Base-by-base conservation (phyloP, 2,888 invertebrate genomes). In the Notodromas monacha region DNA sequence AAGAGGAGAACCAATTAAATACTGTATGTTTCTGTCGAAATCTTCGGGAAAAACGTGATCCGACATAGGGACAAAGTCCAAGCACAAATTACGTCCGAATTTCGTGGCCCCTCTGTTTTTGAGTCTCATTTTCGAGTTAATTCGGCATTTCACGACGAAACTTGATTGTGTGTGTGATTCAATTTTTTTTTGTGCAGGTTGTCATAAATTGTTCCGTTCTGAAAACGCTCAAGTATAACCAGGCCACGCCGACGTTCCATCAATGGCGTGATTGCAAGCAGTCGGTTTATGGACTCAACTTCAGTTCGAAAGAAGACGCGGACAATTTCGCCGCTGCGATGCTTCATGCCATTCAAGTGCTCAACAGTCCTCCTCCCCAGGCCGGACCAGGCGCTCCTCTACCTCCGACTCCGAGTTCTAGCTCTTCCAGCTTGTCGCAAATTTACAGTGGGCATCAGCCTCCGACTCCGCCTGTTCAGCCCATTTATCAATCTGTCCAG, bases 211-310 rank as follows among this genome's bases (percentile, higher is more conserved):
- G 89, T 58, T 79, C 86, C 41, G 84, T 96, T 41, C 59, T 81
- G 36, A 79, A 81, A 49, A 81, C 81, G 36, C 63, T 92, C 40
- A 92, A 92, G 56, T 96, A 96, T 59, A 89, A 92, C 56, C 84
- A 86, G 55, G 92, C 96, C 16, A 92, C 89, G 31, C 68, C 73
- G 15, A 92, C 86, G 38, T 96, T 96, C 57, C 92, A 96, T 53
- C 92, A 96, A 52, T 96, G 96, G 96, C 60, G 92, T 38, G 92
- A 96, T 57, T 76, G 76, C 48, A 67, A 84, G 42, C 76, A 70
- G 49, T n/a, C n/a, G n/a, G 79, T 81, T 12, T 92, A 89, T 53
- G 92, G 92, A 30, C 65, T 92, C 40, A 92, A 89, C 56, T 92
- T 92, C 57, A 77, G 81, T 39, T 77, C 73, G 47, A 70, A 76